phyloP scores from a whole-genome alignment of 1,140 invertebrate genomes.

The Tetramorium alpestre region DNA sequence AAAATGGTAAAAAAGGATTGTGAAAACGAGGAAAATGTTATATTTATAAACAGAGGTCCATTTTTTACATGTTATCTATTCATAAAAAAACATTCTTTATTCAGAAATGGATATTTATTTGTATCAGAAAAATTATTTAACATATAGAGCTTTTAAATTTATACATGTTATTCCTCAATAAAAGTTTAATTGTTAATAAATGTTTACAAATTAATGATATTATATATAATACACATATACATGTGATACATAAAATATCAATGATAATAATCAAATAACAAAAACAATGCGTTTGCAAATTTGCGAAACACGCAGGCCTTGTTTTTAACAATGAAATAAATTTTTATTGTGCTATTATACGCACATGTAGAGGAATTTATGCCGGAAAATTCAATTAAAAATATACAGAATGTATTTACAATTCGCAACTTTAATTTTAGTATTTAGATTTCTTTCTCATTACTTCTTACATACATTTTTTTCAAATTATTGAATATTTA shows the following conservation, averaged over 20 bases:
- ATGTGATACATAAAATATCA: not conserved
- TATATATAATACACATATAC: not conserved
- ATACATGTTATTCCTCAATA: not conserved
- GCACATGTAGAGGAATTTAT: not conserved
- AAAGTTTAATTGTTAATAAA: constrained; percentile 33
- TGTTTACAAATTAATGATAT: constrained; percentile 23
- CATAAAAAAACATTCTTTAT: constrained; percentile 29
- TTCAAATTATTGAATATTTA: not conserved
- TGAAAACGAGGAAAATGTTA: not conserved
- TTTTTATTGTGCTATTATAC: constrained; percentile 1
- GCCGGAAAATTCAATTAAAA: not conserved
- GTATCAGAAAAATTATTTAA: not conserved
- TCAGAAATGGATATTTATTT: constrained; percentile 30
- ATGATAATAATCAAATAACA: constrained; percentile 5
- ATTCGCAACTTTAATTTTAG: not conserved
- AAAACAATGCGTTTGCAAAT: constrained; percentile 13
- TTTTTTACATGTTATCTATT: constrained; percentile 4
- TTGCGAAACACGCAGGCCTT: not conserved
- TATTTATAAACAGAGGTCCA: not conserved
- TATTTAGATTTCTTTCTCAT: not conserved
- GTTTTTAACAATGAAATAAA: constrained; percentile 18
- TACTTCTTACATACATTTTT: not conserved
- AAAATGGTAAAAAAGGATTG: not conserved
- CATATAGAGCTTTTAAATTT: not conserved
- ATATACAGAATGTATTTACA: not conserved